Base-by-base conservation (phyloP, 1,140 invertebrate genomes). In the Battus philenor region DNA sequence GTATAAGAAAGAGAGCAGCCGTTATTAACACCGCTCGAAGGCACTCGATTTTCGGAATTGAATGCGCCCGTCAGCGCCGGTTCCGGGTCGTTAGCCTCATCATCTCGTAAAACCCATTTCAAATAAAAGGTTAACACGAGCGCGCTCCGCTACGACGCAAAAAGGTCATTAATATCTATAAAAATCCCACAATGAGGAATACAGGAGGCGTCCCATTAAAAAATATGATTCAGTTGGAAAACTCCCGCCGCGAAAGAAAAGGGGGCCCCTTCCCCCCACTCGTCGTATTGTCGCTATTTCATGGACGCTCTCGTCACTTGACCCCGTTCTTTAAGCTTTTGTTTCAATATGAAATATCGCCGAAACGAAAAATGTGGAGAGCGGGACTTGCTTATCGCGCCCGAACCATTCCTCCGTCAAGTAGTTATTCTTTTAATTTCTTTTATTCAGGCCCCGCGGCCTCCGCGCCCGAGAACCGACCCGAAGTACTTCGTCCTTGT, bases 311-410 rank as follows among this genome's bases (percentile, higher is more conserved):
- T 44, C 32, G n/a, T 39, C 61, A 58, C 69, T 75, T 65, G 71
- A 75, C 68, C 71, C 57, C 44, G 32, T 73, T 70, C 57, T 41
- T 55, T 48, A 44, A 53, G 62, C 68, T 64, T 72, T 75, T 75
- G 68, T 75, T 72, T 72, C 68, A 58, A 75, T 75, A 68, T 67
- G 59, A 69, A 71, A 70, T 67, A 70, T 67, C 60, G 61, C 52
- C 55, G 58, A 54, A 63, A 56, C 43, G 41, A 50, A 31, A 38
- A 54, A 51, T 44, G 47, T 39, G 13, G 36, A 26, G 26, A 22
- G 36, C 43, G 20, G 27, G 39, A 39, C 50, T 52, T 31, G 17
- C 36, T 38, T 52, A 41, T 43, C 36, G 24, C 12, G 10, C 36
- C 30, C 3, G n/a, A 27, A 27, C 24, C 4, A 4, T 15, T 15